Conservation (phyloP, 2,888 invertebrate genomes). For the Electrophaes corylata region DNA sequence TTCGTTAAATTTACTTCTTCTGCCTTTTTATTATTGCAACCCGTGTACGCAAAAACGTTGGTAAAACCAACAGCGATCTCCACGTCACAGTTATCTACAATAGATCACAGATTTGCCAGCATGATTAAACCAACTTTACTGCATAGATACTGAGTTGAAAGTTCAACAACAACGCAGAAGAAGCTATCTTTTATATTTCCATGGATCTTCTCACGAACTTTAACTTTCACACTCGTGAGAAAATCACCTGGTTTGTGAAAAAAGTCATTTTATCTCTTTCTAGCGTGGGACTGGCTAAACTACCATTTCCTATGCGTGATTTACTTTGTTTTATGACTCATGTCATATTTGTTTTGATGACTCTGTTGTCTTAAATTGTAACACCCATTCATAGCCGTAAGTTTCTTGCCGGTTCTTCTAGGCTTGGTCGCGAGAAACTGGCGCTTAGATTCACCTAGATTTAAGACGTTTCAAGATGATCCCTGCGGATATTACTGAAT, state of each 20-base stretch:
- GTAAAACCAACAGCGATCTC: slow-evolving; percentile 23
- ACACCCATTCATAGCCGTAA: background rate
- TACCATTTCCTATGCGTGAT: slow-evolving; percentile 27
- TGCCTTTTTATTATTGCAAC: slow-evolving; percentile 11
- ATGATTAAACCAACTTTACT: background rate
- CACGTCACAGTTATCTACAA: slow-evolving; percentile 26
- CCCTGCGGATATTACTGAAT: no score
- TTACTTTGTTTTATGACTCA: slow-evolving; percentile 13
- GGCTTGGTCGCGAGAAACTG: no score
- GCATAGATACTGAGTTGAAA: slow-evolving; percentile 21
- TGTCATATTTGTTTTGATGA: slow-evolving; percentile 2
- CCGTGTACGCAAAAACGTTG: slow-evolving; percentile 7
- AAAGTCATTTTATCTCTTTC: slow-evolving; percentile 34
- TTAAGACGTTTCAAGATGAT: no score
- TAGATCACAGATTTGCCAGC: slow-evolving; percentile 22
- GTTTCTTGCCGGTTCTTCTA: no score
- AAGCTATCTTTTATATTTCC: slow-evolving; percentile 28
- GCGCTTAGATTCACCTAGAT: no score
- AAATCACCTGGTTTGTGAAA: slow-evolving; percentile 45
- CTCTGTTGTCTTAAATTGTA: background rate
- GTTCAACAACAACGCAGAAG: slow-evolving; percentile 6
- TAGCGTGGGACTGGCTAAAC: slow-evolving; percentile 24
- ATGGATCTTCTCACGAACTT: slow-evolving; percentile 53
- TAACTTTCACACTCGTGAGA: slow-evolving; percentile 67
- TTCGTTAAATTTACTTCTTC: background rate